A percentile compares a stretch with the other conserved stretches of the same genome.
Conservation (phyloP, 2,797 vertebrate species). For the Dipus sagitta region DNA sequence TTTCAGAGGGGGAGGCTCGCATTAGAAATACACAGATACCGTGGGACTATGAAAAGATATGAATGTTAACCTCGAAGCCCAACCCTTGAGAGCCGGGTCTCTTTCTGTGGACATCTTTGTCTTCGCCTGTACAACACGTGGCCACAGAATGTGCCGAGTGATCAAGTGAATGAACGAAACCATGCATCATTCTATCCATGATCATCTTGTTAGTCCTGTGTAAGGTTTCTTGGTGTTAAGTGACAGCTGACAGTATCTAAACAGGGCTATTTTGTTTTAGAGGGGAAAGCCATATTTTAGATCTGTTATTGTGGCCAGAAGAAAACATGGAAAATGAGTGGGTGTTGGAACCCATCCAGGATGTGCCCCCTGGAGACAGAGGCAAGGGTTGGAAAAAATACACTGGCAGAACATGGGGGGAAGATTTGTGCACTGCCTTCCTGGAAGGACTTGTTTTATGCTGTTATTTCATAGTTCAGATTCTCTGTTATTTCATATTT, state of each 20-base stretch:
- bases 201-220: constrained; percentile 35
- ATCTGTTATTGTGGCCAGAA: constrained; percentile 56
- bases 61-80: neutral
- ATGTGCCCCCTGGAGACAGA: constrained; percentile 59
- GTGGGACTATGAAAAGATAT: neutral
- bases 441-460: constrained; percentile 27
- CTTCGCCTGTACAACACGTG: neutral
- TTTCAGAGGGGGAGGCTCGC: neutral
- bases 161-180: neutral
- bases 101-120: constrained; percentile 13
- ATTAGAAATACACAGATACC: constrained; percentile 21
- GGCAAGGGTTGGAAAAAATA: neutral
- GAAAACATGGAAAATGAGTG: constrained; percentile 67
- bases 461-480: constrained; percentile 44
- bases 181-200: neutral
- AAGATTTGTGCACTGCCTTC: constrained; percentile 33
- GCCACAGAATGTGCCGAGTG: neutral
- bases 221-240: constrained; percentile 57
- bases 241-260: constrained; percentile 58
- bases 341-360: constrained; percentile 53
- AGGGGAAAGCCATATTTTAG: constrained; percentile 52
- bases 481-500: constrained; percentile 43
- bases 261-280: constrained; percentile 65
- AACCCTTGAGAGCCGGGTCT: neutral
- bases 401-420: neutral